phyloP scores from a whole-genome alignment of 2,797 vertebrate species.

The Manis crassicaudata region DNA sequence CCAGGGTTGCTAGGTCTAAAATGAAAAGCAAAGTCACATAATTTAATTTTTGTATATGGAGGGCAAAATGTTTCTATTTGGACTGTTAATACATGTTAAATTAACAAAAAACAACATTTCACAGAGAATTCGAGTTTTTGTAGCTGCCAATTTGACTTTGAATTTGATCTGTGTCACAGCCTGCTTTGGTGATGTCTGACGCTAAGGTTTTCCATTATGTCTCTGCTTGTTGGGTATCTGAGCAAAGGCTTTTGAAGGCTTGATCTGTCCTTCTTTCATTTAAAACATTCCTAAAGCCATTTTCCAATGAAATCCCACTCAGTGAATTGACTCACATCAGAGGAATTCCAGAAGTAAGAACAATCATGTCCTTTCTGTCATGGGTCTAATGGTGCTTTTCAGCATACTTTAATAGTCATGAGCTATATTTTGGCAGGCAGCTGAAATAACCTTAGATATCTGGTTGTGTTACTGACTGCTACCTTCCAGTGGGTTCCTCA shows the following conservation, averaged over 20 bases:
- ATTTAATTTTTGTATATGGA: constrained; percentile 31
- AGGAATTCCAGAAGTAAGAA: constrained; percentile 89
- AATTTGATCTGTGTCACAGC: constrained; percentile 43
- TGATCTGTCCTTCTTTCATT: constrained; percentile 70
- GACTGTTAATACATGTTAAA: constrained; percentile 23
- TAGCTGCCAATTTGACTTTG: constrained; percentile 10
- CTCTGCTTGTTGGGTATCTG: not conserved
- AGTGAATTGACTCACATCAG: constrained; percentile 86
- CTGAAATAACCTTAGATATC: constrained; percentile 82
- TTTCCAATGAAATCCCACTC: constrained; percentile 84
- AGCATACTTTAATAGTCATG: constrained; percentile 86
- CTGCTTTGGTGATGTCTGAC: constrained; percentile 53
- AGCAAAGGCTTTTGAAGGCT: constrained; percentile 16
- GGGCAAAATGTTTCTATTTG: constrained; percentile 20
- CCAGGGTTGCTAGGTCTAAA: constrained; percentile 14
- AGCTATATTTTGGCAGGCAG: constrained; percentile 86
- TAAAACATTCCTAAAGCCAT: constrained; percentile 82
- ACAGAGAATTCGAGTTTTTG: constrained; percentile 48
- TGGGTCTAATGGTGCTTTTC: constrained; percentile 88
- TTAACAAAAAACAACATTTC: constrained; percentile 14
- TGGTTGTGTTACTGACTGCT: constrained; percentile 83
- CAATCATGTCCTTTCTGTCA: constrained; percentile 86
- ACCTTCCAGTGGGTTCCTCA: constrained; percentile 80
- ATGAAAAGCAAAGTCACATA: constrained; percentile 20
- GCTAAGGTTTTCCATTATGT: constrained; percentile 61